Percentiles rank a stretch among this genome's conserved stretches.
Evolutionary conservation across 1,140 invertebrate genomes (phyloP).

Genomic region (Brachionus angularis): DNA sequence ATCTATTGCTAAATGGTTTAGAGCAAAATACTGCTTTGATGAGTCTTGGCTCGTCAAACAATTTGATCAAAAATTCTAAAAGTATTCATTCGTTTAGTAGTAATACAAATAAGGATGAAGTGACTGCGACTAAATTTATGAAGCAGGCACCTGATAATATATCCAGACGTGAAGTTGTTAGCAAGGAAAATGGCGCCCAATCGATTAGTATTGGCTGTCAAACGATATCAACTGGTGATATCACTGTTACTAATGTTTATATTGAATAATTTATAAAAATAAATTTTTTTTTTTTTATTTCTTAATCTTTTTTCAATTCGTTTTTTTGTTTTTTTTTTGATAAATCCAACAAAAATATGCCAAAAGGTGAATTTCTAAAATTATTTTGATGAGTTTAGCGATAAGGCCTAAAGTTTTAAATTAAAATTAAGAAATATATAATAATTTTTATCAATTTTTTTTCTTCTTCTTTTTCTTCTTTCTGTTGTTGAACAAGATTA

Average conservation of each 20-base stretch:
- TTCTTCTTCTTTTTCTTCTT: too few relatives aligned
- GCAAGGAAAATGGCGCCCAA: neutral
- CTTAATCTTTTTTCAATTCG: too few relatives aligned
- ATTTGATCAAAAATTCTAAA: neutral
- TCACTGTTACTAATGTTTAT: constrained; percentile 42
- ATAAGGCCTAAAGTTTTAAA: too few relatives aligned
- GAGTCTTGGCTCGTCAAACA: too few relatives aligned
- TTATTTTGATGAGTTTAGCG: too few relatives aligned
- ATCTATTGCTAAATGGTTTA: constrained; percentile 1
- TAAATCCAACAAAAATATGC: too few relatives aligned
- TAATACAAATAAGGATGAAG: neutral
- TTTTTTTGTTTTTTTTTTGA: too few relatives aligned
- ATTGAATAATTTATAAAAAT: constrained; percentile 44
- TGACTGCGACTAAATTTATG: constrained; percentile 22
- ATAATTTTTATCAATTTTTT: too few relatives aligned
- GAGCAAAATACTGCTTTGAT: too few relatives aligned
- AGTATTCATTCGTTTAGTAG: constrained; percentile 28
- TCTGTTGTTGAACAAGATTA: too few relatives aligned
- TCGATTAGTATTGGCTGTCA: constrained; percentile 40
- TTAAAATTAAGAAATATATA: too few relatives aligned
- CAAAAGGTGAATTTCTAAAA: too few relatives aligned
- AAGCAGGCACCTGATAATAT: constrained; percentile 42
- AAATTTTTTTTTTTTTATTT: constrained; percentile 13
- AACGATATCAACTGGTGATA: constrained; percentile 43
- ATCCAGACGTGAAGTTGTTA: constrained; percentile 7